Conservation (phyloP, 2,888 invertebrate genomes). For the Epirrita christyi region DNA sequence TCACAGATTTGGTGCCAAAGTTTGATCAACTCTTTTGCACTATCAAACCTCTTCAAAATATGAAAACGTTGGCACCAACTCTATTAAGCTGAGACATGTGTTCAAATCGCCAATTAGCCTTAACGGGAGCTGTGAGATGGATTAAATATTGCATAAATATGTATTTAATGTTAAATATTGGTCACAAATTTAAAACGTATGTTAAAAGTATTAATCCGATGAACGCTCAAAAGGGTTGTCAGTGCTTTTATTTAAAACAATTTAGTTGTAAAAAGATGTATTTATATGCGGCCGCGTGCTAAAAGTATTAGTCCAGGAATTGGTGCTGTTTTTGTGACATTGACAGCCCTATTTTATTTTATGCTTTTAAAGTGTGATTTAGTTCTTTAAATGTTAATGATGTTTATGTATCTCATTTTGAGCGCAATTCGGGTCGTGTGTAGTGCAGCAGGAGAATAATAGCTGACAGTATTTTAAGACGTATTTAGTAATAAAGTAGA, state of each 20-base stretch:
- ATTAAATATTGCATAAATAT: slow-evolving; percentile 54
- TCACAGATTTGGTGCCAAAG: slow-evolving; percentile 25
- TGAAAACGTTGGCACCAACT: slow-evolving; percentile 25
- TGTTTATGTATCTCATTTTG: slow-evolving; percentile 12
- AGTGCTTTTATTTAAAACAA: slow-evolving; percentile 5
- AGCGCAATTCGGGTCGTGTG: slow-evolving; percentile 42
- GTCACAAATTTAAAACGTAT: slow-evolving; percentile 14
- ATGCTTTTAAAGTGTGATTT: neutral
- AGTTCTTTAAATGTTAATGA: slow-evolving; percentile 1
- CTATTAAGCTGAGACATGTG: slow-evolving; percentile 51
- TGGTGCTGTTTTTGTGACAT: slow-evolving; percentile 24
- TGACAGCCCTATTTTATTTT: slow-evolving; percentile 13
- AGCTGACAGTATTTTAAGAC: slow-evolving; percentile 67
- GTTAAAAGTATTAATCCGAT: slow-evolving; percentile 11
- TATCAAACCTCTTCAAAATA: slow-evolving; percentile 12
- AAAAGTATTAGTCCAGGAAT: slow-evolving; percentile 10
- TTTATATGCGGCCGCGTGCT: neutral
- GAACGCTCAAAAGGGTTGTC: slow-evolving; percentile 38
- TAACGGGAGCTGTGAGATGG: slow-evolving; percentile 80
- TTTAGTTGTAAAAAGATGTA: slow-evolving; percentile 2
- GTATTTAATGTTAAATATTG: slow-evolving; percentile 13
- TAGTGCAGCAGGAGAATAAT: slow-evolving; percentile 79
- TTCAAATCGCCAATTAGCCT: slow-evolving; percentile 78
- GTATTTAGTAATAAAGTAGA: slow-evolving; percentile 36
- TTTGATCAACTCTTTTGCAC: slow-evolving; percentile 4